A percentile compares a stretch with the other conserved stretches of the same genome.
Conservation (phyloP, 2,113 vertebrate species). For the Panthera tigris region DNA sequence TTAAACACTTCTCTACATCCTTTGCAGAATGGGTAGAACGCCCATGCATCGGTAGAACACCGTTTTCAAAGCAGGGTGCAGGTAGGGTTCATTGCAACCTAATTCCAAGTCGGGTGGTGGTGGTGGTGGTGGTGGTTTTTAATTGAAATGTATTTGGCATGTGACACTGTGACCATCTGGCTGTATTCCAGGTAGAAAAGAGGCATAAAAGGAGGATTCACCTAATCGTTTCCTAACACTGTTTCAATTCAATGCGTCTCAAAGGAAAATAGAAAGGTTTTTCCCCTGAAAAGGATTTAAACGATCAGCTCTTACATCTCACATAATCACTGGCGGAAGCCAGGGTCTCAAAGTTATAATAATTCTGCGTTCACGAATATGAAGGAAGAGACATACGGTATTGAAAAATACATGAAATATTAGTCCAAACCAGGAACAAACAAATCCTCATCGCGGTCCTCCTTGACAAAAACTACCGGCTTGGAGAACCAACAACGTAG, state of each 20-base stretch:
- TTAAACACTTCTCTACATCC: not conserved
- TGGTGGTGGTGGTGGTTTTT: too few species aligned
- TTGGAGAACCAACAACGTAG: not conserved
- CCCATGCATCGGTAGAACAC: not conserved
- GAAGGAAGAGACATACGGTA: not conserved
- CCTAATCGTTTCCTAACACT: not conserved
- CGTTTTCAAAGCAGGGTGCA: not conserved
- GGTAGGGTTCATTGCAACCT: not conserved
- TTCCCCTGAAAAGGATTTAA: not conserved
- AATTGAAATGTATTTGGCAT: not conserved
- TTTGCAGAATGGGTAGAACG: not conserved
- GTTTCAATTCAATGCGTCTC: not conserved
- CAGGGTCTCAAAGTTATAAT: constrained; percentile 1
- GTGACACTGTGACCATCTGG: not conserved
- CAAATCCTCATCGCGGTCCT: not conserved
- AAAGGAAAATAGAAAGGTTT: constrained; percentile 41
- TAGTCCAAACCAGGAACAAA: not conserved
- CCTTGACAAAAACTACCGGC: not conserved
- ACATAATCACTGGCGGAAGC: not conserved
- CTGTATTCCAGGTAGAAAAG: not conserved
- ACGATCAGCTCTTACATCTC: not conserved
- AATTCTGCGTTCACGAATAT: not conserved
- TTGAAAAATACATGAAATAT: not conserved
- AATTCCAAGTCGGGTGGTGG: not conserved
- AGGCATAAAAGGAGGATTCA: not conserved